These are phyloP conservation scores for Xanthorhoe designata DNA, from an alignment of 2,888 invertebrate genomes.

Conservation along the genomic window DNA sequence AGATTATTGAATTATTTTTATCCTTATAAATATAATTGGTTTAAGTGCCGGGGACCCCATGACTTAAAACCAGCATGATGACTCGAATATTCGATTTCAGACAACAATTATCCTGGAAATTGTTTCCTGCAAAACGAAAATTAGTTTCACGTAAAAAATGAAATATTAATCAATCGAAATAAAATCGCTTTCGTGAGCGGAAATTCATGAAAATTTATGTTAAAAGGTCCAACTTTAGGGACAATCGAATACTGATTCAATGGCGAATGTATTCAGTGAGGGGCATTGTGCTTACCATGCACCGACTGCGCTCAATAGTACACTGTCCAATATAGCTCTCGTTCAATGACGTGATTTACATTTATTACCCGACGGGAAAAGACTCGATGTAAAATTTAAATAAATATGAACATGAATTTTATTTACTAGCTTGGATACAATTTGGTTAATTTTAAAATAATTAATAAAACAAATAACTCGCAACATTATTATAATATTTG, in stretches of 20 bases:
- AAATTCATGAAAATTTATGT: slow-evolving; percentile 59
- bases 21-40: slow-evolving; percentile 39
- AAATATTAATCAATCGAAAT: slow-evolving; percentile 30
- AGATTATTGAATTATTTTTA: slow-evolving; percentile 42
- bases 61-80: slow-evolving; percentile 33
- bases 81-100: slow-evolving; percentile 33
- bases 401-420: slow-evolving; percentile 2
- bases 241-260: slow-evolving; percentile 76
- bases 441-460: background rate
- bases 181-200: slow-evolving; percentile 44
- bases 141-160: slow-evolving; percentile 34
- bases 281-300: slow-evolving; percentile 73
- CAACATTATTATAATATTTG: background rate
- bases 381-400: slow-evolving; percentile 56
- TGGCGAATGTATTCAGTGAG: slow-evolving; percentile 67
- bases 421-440: background rate
- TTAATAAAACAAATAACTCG: background rate
- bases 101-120: slow-evolving; percentile 23
- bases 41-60: slow-evolving; percentile 25
- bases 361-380: slow-evolving; percentile 65
- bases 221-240: slow-evolving; percentile 61
- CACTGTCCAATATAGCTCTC: slow-evolving; percentile 67
- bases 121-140: slow-evolving; percentile 29
- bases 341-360: slow-evolving; percentile 74
- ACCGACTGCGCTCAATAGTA: slow-evolving; percentile 69